Conservation (phyloP, 1,140 invertebrate genomes). For the Wasmannia auropunctata region DNA sequence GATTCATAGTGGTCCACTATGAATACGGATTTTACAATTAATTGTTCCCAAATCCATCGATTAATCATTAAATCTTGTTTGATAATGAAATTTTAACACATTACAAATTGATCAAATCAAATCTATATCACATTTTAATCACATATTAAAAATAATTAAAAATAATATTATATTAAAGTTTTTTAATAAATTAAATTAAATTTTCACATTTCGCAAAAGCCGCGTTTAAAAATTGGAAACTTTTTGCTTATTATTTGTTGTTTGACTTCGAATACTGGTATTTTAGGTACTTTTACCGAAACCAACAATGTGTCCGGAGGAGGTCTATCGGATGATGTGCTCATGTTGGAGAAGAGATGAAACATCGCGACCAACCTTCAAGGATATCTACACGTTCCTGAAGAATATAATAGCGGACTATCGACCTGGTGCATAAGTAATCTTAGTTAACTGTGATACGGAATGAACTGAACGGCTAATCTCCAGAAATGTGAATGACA, state of each 20-base stretch:
- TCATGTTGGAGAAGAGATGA: conserved; percentile 92
- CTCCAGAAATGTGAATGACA: neutral
- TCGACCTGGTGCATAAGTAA: conserved; percentile 82
- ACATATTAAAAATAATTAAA: neutral
- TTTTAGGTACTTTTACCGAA: conserved; percentile 88
- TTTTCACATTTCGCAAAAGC: neutral
- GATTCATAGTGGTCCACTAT: no score
- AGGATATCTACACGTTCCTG: conserved; percentile 91
- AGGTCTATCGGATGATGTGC: conserved; percentile 92
- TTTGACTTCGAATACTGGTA: conserved; percentile 28
- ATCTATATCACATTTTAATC: neutral
- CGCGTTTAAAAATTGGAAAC: neutral
- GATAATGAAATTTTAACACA: neutral
- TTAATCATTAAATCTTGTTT: neutral
- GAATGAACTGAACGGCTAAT: conserved; percentile 41
- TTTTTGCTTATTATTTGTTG: neutral
- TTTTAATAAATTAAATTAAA: no score
- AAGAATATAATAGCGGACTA: conserved; percentile 86
- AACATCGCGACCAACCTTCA: conserved; percentile 89
- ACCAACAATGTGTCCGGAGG: conserved; percentile 90
- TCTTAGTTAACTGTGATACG: conserved; percentile 82
- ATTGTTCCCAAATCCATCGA: neutral
- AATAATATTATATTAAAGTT: neutral
- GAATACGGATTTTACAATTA: neutral
- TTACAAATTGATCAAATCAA: neutral